These are phyloP conservation scores for Semicossyphus pulcher DNA, from an alignment of 2,113 vertebrate genomes.

Conservation along the genomic window DNA sequence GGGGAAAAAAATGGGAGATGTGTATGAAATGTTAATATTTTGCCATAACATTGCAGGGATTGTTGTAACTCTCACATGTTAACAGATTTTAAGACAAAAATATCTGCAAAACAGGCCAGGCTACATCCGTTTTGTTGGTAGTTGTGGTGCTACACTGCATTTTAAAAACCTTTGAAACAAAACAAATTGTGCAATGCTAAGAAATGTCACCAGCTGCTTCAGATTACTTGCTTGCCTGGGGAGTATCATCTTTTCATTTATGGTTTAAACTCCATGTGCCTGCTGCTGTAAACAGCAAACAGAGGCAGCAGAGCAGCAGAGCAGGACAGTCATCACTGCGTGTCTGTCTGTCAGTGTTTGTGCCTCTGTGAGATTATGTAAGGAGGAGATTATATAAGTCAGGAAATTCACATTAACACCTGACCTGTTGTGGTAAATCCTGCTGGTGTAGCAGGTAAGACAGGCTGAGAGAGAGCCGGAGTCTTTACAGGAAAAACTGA, in stretches of 20 bases:
- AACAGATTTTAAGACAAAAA: too few relatives aligned
- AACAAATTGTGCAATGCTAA: not conserved
- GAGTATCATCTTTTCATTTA: not conserved
- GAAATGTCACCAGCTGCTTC: conserved; percentile 1
- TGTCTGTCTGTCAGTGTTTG: conserved; percentile 34
- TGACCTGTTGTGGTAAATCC: conserved; percentile 50
- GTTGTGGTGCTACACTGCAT: not conserved
- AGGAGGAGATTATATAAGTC: conserved; percentile 52
- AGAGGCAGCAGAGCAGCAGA: conserved; percentile 33
- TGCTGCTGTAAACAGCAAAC: conserved; percentile 28
- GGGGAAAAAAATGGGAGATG: not conserved
- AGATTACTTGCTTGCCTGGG: not conserved
- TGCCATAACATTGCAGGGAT: not conserved
- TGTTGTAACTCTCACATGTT: too few relatives aligned
- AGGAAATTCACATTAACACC: conserved; percentile 56
- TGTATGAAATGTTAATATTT: not conserved
- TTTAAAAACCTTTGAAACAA: not conserved
- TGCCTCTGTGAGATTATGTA: conserved; percentile 50
- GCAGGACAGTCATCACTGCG: not conserved
- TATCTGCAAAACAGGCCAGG: not conserved
- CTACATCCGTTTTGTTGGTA: not conserved
- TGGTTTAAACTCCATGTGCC: not conserved
- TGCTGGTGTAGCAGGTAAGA: conserved; percentile 53
- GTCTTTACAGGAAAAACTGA: not conserved
- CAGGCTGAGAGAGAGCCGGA: not conserved